Conservation (phyloP, 2,797 vertebrate species). For the Cryptoprocta ferox region DNA sequence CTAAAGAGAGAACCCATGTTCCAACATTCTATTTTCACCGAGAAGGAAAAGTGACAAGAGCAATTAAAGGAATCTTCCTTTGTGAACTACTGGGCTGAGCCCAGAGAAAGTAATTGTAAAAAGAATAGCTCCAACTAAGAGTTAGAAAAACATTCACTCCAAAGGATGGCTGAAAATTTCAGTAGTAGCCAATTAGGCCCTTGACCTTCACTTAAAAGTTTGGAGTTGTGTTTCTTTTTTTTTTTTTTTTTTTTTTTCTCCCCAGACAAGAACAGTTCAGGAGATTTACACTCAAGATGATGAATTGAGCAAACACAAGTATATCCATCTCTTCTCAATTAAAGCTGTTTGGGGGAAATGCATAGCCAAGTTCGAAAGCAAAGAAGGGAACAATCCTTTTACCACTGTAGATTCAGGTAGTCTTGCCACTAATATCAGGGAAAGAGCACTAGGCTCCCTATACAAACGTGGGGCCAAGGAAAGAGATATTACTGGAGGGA, state of each 20-base stretch:
- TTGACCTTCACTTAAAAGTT: not conserved
- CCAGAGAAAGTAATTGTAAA: not conserved
- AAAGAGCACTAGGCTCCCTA: not conserved
- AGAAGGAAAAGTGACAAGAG: not conserved
- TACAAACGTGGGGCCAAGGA: not conserved
- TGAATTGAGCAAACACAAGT: not conserved
- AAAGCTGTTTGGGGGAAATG: not conserved
- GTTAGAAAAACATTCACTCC: not conserved
- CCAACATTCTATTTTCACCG: not conserved
- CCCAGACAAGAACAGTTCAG: not conserved
- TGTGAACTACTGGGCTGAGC: not conserved
- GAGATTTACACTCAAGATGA: not conserved
- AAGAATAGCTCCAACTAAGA: not conserved
- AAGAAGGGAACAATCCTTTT: not conserved
- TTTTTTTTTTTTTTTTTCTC: not conserved
- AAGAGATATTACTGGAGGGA: not conserved
- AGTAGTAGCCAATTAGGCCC: not conserved
- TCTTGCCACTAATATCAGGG: not conserved
- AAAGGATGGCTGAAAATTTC: not conserved
- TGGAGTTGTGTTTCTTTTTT: not conserved
- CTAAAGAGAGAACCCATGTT: not conserved
- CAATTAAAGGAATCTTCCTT: conserved; percentile 5
- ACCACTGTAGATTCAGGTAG: not conserved
- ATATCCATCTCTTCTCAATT: conserved; percentile 28
- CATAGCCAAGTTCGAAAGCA: not conserved